A percentile compares a stretch with the other conserved stretches of the same genome.
These are phyloP conservation scores for Elmis aenea DNA, from an alignment of 2,888 invertebrate species.

Conservation along the genomic window DNA sequence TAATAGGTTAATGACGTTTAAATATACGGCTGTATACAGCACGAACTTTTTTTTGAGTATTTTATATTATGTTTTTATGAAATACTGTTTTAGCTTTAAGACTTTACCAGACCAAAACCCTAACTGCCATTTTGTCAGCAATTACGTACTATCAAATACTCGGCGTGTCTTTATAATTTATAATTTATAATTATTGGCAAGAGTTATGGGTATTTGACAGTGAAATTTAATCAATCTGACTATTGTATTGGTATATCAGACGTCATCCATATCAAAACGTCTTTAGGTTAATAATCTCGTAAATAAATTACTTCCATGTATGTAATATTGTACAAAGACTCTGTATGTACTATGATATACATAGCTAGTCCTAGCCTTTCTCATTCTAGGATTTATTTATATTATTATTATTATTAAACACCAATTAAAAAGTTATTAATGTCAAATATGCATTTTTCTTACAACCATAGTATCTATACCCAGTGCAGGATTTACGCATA, in stretches of 20 bases:
- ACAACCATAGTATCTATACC: no score
- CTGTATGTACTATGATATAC: conserved; percentile 43
- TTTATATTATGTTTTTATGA: conserved; percentile 16
- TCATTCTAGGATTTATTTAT: conserved; percentile 44
- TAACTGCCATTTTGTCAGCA: conserved; percentile 22
- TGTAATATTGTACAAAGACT: conserved; percentile 44
- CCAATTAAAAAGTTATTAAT: conserved; percentile 38
- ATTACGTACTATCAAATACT: no score
- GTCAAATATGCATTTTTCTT: no score
- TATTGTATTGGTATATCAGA: conserved; percentile 11
- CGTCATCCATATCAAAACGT: conserved; percentile 7
- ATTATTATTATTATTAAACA: conserved; percentile 31
- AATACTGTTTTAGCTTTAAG: conserved; percentile 17
- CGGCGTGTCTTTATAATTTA: no score
- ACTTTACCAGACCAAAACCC: conserved; percentile 20
- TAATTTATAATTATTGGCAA: no score
- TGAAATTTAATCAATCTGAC: no score
- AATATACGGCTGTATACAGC: conserved; percentile 3
- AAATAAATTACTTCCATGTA: conserved; percentile 40
- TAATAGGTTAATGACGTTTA: no score
- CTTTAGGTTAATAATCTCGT: conserved; percentile 12
- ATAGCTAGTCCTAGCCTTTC: conserved; percentile 43
- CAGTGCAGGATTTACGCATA: no score
- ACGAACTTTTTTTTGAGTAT: conserved; percentile 15
- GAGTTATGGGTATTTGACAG: no score